These are phyloP conservation scores for Pantherophis alleghaniensis DNA, from an alignment of 2,797 vertebrate genomes.

Conservation along the genomic window DNA sequence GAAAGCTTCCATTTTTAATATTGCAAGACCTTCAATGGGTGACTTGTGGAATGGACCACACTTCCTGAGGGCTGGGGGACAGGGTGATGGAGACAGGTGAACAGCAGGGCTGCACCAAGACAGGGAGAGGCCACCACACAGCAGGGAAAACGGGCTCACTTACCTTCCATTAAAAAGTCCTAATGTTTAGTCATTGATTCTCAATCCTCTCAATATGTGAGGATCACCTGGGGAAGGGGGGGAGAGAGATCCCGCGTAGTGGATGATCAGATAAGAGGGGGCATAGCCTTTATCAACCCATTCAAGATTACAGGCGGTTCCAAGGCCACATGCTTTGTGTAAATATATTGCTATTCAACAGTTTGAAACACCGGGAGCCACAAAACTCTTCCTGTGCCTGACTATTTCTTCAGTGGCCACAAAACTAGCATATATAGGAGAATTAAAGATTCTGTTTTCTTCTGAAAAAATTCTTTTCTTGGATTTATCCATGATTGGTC, in stretches of 20 bases:
- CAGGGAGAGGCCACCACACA: conserved; percentile 60
- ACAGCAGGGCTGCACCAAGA: conserved; percentile 64
- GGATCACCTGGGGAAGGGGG: background rate
- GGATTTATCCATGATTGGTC: too few species aligned
- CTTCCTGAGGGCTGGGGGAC: conserved; percentile 71
- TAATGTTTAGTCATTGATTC: background rate
- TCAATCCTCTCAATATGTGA: background rate
- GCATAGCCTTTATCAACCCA: background rate
- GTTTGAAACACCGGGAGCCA: background rate
- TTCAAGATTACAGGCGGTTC: background rate
- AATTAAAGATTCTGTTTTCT: too few species aligned
- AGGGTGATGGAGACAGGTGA: conserved; percentile 75
- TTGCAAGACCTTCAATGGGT: conserved; percentile 86
- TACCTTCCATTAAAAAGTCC: conserved; percentile 70
- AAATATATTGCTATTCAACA: background rate
- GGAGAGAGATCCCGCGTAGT: background rate
- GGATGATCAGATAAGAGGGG: background rate
- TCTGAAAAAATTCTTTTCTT: too few species aligned
- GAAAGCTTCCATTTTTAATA: conserved; percentile 82
- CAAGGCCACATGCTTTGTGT: background rate
- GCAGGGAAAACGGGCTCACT: conserved; percentile 66
- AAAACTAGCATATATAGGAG: too few species aligned
- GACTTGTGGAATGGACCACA: conserved; percentile 82
- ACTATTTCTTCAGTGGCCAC: too few species aligned
- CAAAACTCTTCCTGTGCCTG: too few species aligned